Evolutionary conservation across 1,140 invertebrate genomes (phyloP), one percentile per base, ranked within the genome.

Genomic region (Drosophila rhopaloa): DNA sequence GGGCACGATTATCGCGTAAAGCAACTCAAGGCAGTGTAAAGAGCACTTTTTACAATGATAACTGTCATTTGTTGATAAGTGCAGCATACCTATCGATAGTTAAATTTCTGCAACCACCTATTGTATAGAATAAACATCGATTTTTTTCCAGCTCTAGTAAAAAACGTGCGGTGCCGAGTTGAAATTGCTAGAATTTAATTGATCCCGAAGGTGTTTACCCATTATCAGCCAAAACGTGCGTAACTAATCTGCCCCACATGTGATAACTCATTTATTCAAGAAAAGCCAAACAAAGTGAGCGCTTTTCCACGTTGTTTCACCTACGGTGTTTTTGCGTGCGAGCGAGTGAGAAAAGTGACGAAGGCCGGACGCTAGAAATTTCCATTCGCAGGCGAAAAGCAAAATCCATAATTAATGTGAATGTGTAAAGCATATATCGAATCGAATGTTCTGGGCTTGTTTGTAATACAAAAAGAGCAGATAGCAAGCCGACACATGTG

Each of bases 351-450:
- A 35, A 63, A 7, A 70, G 11, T 16, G 67, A 73, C 27, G 70
- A 73, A 72, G 67, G 67, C 70, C 70, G 70, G 67, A 73, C 68
- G 56, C 70, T 73, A 73, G 70, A 73, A 73, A 73, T 73, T 73
- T 73, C 70, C 37, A 59, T 43, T 71, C 46, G 43, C 32, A 56
- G 55, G 47, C 43, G 43, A 63, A 56, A 63, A 70, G 38, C 43
- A 11, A 63, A 82, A 81, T 85, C 47, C 55, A 85, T 77, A 84
- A 76, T 68, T 85, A 51, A 81, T 81, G 66, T 62, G 53, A 82
- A 63, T 58, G 59, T 60, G 60, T 65, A 73, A 58, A 50, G 16
- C n/a, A 29, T 13, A 61, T 58, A 76, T 66, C 40, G 16, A 65
- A 62, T 50, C 43, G 47, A 68, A 76, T 14, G 19, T 81, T 68